phyloP scores from a whole-genome alignment of 2,113 vertebrate genomes.

The Tautogolabrus adspersus region DNA sequence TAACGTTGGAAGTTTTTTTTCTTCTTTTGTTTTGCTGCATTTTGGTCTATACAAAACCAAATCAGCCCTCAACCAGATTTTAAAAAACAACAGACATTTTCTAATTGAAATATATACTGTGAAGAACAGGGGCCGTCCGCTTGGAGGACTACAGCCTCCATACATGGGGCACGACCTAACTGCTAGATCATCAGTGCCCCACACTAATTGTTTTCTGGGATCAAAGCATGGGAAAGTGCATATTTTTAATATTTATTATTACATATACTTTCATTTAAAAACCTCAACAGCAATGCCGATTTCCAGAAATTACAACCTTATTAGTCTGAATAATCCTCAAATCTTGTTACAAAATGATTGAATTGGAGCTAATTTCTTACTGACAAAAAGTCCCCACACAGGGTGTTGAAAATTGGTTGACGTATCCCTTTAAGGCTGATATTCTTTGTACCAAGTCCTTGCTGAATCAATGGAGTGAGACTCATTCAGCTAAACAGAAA shows the following conservation, averaged over 20 bases:
- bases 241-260: too few species aligned
- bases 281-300: not conserved
- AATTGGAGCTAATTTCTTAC: not conserved
- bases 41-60: not conserved
- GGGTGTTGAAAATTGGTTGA: not conserved
- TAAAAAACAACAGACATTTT: not conserved
- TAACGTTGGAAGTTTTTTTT: slow-evolving; percentile 1
- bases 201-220: not conserved
- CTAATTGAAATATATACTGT: too few species aligned
- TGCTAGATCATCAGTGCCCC: too few species aligned
- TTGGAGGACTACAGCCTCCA: too few species aligned
- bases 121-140: too few species aligned
- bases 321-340: not conserved
- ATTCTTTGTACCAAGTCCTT: not conserved
- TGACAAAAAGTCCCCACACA: not conserved
- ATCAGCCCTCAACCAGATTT: not conserved
- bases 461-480: not conserved
- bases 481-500: too few species aligned
- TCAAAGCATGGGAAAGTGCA: not conserved
- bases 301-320: not conserved
- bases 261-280: not conserved
- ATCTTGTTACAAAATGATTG: not conserved
- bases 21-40: slow-evolving; percentile 1
- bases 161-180: too few species aligned
- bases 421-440: not conserved